Evolutionary conservation across 1,140 invertebrate species (phyloP), one percentile per base, ranked within the genome.

Genomic region (Ridgeia piscesae): DNA sequence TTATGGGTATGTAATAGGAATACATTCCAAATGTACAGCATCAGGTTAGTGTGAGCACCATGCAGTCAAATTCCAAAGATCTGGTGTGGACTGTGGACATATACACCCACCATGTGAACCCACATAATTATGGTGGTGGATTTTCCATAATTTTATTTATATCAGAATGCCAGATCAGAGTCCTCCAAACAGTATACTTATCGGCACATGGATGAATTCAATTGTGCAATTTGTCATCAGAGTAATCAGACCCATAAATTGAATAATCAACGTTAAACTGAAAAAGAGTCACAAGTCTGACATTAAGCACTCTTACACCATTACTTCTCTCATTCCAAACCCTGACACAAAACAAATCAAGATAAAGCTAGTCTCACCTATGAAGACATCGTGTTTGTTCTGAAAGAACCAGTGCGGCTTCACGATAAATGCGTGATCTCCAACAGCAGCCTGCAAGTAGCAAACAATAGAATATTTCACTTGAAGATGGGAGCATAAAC

Each of bases 351-450:
- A 88, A 33, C 34, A 94, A 96, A 31, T 27, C 14, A 77, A 21
- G 27, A 17, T 21, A 31, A 77, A 77, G 27, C 2, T 2, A 77
- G 58, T 21, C 97, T 97, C 96, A 98, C 98, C 97, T 95, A 98
- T 98, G 95, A 97, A 98, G 35, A 99, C 96, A 95, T 97, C 97
- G 95, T 97, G 97, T 95, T 97, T 97, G 93, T 97, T 98, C 96
- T 99, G 98, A 98, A 98, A 99, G 94, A 97, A 97, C 94, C 97
- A 97, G 35, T 97, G 96, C 93, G 97, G 97, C 93, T 97, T 97
- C 0, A 98, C 97, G 94, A 99, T 98, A 94, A 98, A 98, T 34
- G 97, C 97, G 96, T 98, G 97, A 96, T 98, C 98, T 21, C 98
- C 98, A 94, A 98, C 97, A 93, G 97, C 97, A 93, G 97, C 97